Conservation (phyloP, 2,888 invertebrate genomes). For the Dastarcus helophoroides region DNA sequence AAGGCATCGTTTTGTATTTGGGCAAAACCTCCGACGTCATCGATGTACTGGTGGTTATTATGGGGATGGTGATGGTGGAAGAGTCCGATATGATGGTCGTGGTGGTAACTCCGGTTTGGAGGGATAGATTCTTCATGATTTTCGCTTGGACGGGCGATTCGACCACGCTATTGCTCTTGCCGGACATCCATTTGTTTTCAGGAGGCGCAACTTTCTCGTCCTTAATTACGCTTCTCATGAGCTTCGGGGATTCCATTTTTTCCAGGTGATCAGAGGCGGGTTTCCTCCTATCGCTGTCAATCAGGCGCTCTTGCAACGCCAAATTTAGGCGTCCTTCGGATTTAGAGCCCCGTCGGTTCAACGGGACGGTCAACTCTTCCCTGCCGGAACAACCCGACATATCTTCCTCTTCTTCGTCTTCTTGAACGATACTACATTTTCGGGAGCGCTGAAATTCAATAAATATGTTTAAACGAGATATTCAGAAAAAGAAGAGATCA, state of each 20-base stretch:
- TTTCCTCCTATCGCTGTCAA: conserved; percentile 44
- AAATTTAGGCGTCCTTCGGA: conserved; percentile 70
- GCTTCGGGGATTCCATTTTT: conserved; percentile 17
- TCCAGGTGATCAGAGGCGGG: conserved; percentile 18
- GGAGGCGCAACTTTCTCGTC: conserved; percentile 23
- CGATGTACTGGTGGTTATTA: conserved; percentile 33
- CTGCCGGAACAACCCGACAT: conserved; percentile 45
- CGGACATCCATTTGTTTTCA: conserved; percentile 32
- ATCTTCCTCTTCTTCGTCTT: conserved; percentile 86
- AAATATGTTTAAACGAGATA: no score
- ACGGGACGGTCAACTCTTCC: conserved; percentile 43
- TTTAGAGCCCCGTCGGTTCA: conserved; percentile 61
- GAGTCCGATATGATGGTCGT: conserved; percentile 42
- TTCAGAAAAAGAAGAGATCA: background rate
- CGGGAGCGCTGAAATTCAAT: conserved; percentile 49
- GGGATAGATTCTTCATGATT: conserved; percentile 19
- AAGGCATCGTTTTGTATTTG: conserved; percentile 49
- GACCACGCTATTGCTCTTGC: conserved; percentile 25
- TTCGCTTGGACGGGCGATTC: conserved; percentile 21
- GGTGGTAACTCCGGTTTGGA: conserved; percentile 23
- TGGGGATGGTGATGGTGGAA: conserved; percentile 43
- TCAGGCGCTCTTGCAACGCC: conserved; percentile 50
- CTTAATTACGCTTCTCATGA: conserved; percentile 8
- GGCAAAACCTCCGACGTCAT: conserved; percentile 29
- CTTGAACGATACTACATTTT: conserved; percentile 86